Evolutionary conservation across 2,797 vertebrate genomes (phyloP).

Genomic region (Myotis vivesi): DNA sequence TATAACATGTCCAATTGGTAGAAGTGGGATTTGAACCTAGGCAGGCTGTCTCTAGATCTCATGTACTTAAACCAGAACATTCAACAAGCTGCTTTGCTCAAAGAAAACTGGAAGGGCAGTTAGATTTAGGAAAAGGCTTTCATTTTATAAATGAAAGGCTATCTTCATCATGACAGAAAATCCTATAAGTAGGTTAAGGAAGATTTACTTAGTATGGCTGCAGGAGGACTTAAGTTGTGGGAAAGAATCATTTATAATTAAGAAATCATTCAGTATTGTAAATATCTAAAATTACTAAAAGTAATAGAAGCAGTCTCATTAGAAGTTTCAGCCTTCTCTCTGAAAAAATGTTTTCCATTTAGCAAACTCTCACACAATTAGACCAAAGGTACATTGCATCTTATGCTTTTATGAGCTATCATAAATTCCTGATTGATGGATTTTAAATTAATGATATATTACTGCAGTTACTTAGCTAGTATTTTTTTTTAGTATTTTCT

Average conservation of each 20-base stretch:
- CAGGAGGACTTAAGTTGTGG: conserved; percentile 1
- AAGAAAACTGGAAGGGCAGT: not conserved
- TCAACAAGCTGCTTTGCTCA: not conserved
- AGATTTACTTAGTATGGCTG: conserved; percentile 21
- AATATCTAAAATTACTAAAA: conserved; percentile 41
- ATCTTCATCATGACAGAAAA: conserved; percentile 7
- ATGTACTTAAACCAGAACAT: not conserved
- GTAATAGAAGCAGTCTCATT: not conserved
- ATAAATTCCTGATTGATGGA: conserved; percentile 2
- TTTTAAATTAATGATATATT: conserved; percentile 42
- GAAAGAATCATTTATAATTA: conserved; percentile 59
- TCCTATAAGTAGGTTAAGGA: conserved; percentile 48
- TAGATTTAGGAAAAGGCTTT: not conserved
- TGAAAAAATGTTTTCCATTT: conserved; percentile 38
- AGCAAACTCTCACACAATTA: conserved; percentile 54
- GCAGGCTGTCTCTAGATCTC: not conserved
- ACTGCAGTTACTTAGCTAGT: not conserved
- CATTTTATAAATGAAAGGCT: conserved; percentile 29
- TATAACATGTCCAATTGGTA: not conserved
- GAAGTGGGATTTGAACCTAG: not conserved
- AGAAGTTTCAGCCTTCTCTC: conserved; percentile 38
- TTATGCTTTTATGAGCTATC: not conserved
- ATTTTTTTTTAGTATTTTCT: conserved; percentile 38
- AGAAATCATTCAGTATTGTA: not conserved
- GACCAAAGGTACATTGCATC: conserved; percentile 35